These are phyloP conservation scores for Eurois occulta DNA, from an alignment of 2,888 invertebrate species.

Conservation along the genomic window DNA sequence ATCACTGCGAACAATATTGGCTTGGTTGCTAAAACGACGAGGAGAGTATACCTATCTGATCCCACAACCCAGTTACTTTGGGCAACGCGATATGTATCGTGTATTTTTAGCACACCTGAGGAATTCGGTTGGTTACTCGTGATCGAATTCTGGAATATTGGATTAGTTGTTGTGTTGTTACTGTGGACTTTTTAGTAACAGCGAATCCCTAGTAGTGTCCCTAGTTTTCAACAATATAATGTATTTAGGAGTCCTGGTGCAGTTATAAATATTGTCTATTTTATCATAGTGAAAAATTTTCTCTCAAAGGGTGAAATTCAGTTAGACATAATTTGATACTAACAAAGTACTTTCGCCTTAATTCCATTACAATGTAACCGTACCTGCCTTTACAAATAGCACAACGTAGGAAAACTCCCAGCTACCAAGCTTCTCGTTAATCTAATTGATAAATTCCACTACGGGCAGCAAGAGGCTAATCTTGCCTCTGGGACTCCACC, in stretches of 20 bases:
- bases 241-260: not conserved
- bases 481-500: constrained; percentile 46
- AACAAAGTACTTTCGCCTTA: constrained; percentile 5
- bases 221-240: not conserved
- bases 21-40: not conserved
- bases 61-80: not conserved
- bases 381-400: constrained; percentile 3
- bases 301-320: not conserved
- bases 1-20: not conserved
- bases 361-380: constrained; percentile 2
- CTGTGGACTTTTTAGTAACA: not conserved
- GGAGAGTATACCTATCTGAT: not conserved
- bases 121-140: not conserved
- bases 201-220: not conserved
- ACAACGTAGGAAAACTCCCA: constrained; percentile 18
- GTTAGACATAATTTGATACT: not conserved
- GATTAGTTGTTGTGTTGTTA: not conserved
- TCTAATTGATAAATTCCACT: constrained; percentile 43
- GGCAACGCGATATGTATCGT: not conserved
- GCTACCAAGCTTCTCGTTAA: constrained; percentile 39
- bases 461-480: constrained; percentile 42
- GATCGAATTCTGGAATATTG: not conserved
- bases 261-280: not conserved
- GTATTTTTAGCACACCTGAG: not conserved
- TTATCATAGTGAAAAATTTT: not conserved